Evolutionary conservation across 2,888 invertebrate genomes (phyloP).

Genomic region (Leptinotarsa haldemani): DNA sequence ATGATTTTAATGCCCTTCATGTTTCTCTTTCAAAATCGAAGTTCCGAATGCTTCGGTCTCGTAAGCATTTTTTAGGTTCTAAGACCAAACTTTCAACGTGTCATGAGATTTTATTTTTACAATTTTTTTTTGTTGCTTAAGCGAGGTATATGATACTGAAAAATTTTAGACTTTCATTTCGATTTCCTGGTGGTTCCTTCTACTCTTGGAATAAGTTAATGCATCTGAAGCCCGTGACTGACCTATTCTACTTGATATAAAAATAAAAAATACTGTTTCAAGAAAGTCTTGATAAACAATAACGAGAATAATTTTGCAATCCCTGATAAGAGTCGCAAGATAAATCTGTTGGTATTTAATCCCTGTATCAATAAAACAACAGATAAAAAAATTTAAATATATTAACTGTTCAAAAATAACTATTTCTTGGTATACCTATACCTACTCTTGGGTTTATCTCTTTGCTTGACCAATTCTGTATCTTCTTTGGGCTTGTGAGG

Average conservation of each 20-base stretch:
- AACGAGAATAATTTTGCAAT: not conserved
- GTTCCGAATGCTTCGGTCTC: too few species aligned
- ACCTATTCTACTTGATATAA: too few species aligned
- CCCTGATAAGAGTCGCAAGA: not conserved
- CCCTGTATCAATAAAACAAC: not conserved
- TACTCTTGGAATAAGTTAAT: too few species aligned
- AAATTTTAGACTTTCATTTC: not conserved
- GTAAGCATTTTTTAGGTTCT: conserved; percentile 5
- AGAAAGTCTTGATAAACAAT: too few species aligned
- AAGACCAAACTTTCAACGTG: conserved; percentile 1
- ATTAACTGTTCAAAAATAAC: not conserved
- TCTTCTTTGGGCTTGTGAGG: conserved; percentile 71
- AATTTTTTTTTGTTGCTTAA: conserved; percentile 8
- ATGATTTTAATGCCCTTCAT: conserved; percentile 61
- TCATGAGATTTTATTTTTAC: conserved; percentile 12
- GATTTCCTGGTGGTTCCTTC: too few species aligned
- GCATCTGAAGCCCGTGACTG: too few species aligned
- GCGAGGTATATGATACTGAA: not conserved
- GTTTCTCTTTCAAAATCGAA: not conserved
- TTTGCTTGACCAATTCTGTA: conserved; percentile 55
- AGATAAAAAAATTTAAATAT: not conserved
- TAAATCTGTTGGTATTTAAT: not conserved
- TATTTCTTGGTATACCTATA: conserved; percentile 18
- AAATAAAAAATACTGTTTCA: too few species aligned
- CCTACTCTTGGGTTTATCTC: conserved; percentile 37